Evolutionary conservation across 2,113 vertebrate species (phyloP).

Genomic region (Nibea albiflora): DNA sequence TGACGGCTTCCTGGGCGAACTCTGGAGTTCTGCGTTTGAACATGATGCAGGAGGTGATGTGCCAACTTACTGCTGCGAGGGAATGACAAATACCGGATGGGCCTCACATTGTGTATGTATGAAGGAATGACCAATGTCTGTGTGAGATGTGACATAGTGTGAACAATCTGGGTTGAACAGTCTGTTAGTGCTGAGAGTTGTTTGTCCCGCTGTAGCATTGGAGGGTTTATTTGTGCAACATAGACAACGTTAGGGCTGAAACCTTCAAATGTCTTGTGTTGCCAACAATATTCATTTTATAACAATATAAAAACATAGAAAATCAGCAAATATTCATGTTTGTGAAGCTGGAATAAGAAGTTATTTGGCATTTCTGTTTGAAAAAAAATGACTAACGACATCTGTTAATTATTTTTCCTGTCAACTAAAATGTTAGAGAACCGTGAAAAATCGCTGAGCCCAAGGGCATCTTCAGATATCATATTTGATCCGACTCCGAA

Average conservation of each 20-base stretch:
- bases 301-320: neutral
- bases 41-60: constrained; percentile 13
- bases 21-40: constrained; percentile 24
- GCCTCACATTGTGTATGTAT: constrained; percentile 31
- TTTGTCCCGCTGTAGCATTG: neutral
- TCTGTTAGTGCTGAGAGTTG: neutral
- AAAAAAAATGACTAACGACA: neutral
- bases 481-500: neutral
- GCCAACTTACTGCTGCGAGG: constrained; percentile 19
- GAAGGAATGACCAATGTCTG: neutral
- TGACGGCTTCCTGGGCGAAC: constrained; percentile 19
- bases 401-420: neutral
- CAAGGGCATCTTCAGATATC: neutral
- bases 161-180: neutral
- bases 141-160: constrained; percentile 1
- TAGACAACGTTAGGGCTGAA: neutral
- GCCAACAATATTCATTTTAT: too few species aligned
- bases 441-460: neutral
- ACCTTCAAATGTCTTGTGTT: too few species aligned
- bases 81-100: constrained; percentile 46
- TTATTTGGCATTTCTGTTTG: neutral
- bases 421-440: neutral
- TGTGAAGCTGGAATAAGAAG: neutral
- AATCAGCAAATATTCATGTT: neutral
- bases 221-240: neutral